Percentiles rank a stretch among this genome's conserved stretches.
phyloP scores from a whole-genome alignment of 2,797 vertebrate species.

The Bucorvus abyssinicus region DNA sequence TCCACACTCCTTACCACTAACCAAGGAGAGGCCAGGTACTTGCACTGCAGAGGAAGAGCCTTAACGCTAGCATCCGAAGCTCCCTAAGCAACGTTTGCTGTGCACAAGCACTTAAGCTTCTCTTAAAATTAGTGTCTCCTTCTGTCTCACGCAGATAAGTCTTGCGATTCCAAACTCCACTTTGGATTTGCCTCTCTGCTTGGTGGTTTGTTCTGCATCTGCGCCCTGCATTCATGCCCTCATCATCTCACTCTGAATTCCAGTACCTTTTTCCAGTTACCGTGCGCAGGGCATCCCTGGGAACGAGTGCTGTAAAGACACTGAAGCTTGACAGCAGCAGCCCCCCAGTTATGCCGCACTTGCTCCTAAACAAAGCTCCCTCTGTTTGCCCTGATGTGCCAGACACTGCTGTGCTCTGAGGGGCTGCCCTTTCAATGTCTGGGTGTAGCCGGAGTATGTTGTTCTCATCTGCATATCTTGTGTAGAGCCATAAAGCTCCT shows the following conservation, averaged over 20 bases:
- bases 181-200: slow-evolving; percentile 67
- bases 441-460: neutral
- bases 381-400: slow-evolving; percentile 42
- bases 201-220: slow-evolving; percentile 66
- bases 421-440: slow-evolving; percentile 25
- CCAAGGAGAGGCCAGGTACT: neutral
- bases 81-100: neutral
- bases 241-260: neutral
- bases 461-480: slow-evolving; percentile 43
- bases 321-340: neutral
- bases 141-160: slow-evolving; percentile 77
- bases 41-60: neutral
- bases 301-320: neutral
- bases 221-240: slow-evolving; percentile 15
- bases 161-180: slow-evolving; percentile 54
- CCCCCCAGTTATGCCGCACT: neutral
- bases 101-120: neutral
- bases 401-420: slow-evolving; percentile 38
- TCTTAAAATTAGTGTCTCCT: slow-evolving; percentile 68
- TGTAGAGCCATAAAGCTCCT: slow-evolving; percentile 42
- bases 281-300: slow-evolving; percentile 3
- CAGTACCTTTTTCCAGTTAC: slow-evolving; percentile 6
- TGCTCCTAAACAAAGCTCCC: slow-evolving; percentile 40
- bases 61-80: neutral
- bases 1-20: slow-evolving; percentile 28